A percentile compares a stretch with the other conserved stretches of the same genome.
phyloP scores from a whole-genome alignment of 2,888 invertebrate species.

The Amaurobius ferox region DNA sequence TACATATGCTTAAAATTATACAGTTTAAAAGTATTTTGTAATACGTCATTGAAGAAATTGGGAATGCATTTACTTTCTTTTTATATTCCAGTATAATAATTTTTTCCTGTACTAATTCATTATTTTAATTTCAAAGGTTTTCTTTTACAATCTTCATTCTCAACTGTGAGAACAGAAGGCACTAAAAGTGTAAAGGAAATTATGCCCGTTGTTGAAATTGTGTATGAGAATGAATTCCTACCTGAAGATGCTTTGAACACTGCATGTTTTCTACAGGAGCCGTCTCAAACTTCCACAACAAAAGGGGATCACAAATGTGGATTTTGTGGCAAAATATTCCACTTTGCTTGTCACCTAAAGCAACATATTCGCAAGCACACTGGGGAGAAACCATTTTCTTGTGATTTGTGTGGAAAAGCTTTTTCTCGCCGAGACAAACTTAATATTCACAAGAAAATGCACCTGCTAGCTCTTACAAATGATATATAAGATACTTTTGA shows the following conservation, averaged over 20 bases:
- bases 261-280: too few species aligned
- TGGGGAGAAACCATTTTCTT: background rate
- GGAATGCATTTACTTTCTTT: too few species aligned
- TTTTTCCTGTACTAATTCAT: too few species aligned
- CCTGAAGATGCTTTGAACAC: too few species aligned
- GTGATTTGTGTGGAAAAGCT: background rate
- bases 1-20: too few species aligned
- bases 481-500: too few species aligned
- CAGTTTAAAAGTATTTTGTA: too few species aligned
- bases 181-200: background rate
- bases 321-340: background rate
- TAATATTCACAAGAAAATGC: background rate
- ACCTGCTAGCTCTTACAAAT: too few species aligned
- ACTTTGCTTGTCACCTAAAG: background rate
- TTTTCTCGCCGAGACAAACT: background rate
- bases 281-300: background rate
- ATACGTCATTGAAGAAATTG: too few species aligned
- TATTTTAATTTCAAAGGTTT: background rate
- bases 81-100: too few species aligned
- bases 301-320: background rate
- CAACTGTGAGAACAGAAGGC: background rate
- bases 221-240: background rate
- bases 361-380: slow-evolving; percentile 4
- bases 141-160: background rate
- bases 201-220: background rate